Evolutionary conservation across 2,888 invertebrate genomes (phyloP).

Genomic region (Drosophila suboccidentalis): DNA sequence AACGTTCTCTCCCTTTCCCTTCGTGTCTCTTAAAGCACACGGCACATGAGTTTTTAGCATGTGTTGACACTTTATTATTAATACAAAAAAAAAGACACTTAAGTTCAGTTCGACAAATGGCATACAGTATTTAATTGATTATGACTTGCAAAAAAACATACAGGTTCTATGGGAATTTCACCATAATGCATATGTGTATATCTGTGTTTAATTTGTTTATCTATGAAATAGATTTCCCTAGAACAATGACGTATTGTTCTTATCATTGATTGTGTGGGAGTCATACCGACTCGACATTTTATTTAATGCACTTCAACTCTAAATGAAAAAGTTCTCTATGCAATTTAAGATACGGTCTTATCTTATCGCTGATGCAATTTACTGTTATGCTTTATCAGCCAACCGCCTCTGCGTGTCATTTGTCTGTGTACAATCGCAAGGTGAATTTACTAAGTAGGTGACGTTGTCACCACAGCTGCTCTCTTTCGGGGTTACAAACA

Average conservation of each 20-base stretch:
- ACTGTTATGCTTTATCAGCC: constrained; percentile 9
- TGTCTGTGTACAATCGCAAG: too few relatives aligned
- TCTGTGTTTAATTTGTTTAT: constrained; percentile 14
- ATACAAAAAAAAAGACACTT: constrained; percentile 7
- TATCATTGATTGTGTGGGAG: not conserved
- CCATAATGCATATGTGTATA: constrained; percentile 17
- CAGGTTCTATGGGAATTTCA: constrained; percentile 34
- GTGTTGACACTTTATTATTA: constrained; percentile 10
- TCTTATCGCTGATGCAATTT: constrained; percentile 48
- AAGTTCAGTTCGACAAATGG: constrained; percentile 14
- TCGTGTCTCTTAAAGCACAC: constrained; percentile 10
- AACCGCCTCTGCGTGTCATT: not conserved
- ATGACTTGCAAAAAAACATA: constrained; percentile 39
- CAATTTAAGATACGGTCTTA: not conserved
- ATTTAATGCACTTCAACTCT: not conserved
- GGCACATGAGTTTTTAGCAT: constrained; percentile 13
- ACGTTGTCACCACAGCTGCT: too few relatives aligned
- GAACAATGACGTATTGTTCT: constrained; percentile 49
- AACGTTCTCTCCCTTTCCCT: not conserved
- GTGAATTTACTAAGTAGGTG: too few relatives aligned
- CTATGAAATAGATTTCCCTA: constrained; percentile 42
- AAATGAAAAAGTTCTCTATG: not conserved
- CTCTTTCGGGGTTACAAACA: too few relatives aligned
- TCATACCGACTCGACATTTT: constrained; percentile 4
- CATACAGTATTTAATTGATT: constrained; percentile 26